Evolutionary conservation across 2,797 vertebrate species (phyloP).

Genomic region (Triplophysa bombifrons): DNA sequence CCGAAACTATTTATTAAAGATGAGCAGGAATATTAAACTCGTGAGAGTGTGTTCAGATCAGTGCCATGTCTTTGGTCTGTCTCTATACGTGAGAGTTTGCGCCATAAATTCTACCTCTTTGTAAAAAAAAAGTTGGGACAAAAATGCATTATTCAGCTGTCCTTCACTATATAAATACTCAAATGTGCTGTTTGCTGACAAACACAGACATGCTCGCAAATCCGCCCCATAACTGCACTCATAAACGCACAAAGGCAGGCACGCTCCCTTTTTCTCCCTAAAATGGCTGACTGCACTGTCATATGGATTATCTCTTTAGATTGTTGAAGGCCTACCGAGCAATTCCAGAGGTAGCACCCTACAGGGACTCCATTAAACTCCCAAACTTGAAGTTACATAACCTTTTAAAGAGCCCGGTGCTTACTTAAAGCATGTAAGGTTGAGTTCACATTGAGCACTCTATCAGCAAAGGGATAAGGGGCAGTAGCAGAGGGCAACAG

Average conservation of each 20-base stretch:
- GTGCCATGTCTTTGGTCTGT: not conserved
- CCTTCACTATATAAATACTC: slow-evolving; percentile 45
- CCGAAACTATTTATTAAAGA: slow-evolving; percentile 48
- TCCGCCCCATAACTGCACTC: slow-evolving; percentile 30
- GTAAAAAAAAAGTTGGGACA: slow-evolving; percentile 28
- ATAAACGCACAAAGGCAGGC: slow-evolving; percentile 24
- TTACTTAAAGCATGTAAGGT: slow-evolving; percentile 34
- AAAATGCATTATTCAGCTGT: slow-evolving; percentile 52
- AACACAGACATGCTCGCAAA: slow-evolving; percentile 24
- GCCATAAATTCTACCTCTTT: not conserved
- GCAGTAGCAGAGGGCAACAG: slow-evolving; percentile 11
- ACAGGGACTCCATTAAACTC: slow-evolving; percentile 43
- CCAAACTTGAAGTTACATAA: slow-evolving; percentile 41
- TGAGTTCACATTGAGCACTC: slow-evolving; percentile 29
- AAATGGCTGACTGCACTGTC: slow-evolving; percentile 45
- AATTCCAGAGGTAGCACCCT: slow-evolving; percentile 45
- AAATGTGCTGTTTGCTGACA: slow-evolving; percentile 48
- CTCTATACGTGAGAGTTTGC: slow-evolving; percentile 14
- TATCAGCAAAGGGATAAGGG: slow-evolving; percentile 17
- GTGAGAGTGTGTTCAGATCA: slow-evolving; percentile 20
- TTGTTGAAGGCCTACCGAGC: slow-evolving; percentile 37
- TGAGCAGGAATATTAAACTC: slow-evolving; percentile 42
- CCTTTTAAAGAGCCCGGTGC: slow-evolving; percentile 41
- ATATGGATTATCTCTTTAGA: slow-evolving; percentile 45
- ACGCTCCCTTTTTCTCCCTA: slow-evolving; percentile 6